Evolutionary conservation across 2,888 invertebrate species (phyloP).

Genomic region (Philaethria dido): DNA sequence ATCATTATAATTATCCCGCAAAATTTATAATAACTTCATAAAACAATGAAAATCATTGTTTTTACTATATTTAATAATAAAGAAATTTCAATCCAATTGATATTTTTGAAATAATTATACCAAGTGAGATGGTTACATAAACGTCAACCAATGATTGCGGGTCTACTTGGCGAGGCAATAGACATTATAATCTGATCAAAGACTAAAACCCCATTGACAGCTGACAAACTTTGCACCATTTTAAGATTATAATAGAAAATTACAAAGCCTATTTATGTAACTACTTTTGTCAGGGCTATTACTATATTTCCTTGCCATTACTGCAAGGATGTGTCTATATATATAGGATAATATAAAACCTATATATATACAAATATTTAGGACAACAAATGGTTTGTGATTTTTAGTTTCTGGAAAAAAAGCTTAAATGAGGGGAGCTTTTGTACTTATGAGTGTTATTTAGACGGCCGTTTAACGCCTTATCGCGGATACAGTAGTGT

Average conservation of each 20-base stretch:
- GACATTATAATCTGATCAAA: slow-evolving; percentile 47
- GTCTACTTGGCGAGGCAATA: slow-evolving; percentile 46
- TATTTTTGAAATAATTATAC: slow-evolving; percentile 19
- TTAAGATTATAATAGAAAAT: slow-evolving; percentile 38
- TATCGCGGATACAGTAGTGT: slow-evolving; percentile 41
- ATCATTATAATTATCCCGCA: too few relatives aligned
- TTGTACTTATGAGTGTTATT: slow-evolving; percentile 11
- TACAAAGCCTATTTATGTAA: slow-evolving; percentile 27
- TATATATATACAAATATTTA: background rate
- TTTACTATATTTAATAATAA: background rate
- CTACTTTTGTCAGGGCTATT: slow-evolving; percentile 18
- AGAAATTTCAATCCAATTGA: background rate
- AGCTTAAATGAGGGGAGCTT: background rate
- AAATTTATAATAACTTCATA: background rate
- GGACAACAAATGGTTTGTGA: background rate
- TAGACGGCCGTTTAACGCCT: slow-evolving; percentile 13
- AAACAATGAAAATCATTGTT: background rate
- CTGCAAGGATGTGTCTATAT: too few relatives aligned
- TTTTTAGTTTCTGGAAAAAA: background rate
- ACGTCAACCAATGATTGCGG: slow-evolving; percentile 55
- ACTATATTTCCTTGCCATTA: too few relatives aligned
- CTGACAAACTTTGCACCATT: slow-evolving; percentile 48
- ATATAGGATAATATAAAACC: too few relatives aligned
- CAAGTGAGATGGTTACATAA: slow-evolving; percentile 54
- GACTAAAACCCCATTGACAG: slow-evolving; percentile 47